Percentiles rank a stretch among this genome's conserved stretches.
Conservation (phyloP, 2,113 vertebrate species). For the Dinomys branickii region DNA sequence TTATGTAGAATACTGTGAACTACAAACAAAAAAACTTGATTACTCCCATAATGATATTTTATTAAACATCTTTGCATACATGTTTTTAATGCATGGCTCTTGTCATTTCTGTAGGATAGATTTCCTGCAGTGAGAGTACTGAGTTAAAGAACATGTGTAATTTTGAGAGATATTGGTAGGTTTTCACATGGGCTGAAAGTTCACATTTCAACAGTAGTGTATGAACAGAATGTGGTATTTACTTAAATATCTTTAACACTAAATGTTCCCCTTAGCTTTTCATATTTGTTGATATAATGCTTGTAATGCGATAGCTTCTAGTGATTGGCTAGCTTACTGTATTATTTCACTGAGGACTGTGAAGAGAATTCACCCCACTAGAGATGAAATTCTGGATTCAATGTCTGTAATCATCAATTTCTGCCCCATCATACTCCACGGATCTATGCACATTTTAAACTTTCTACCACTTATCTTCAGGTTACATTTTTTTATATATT, state of each 20-base stretch:
- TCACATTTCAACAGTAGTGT: background rate
- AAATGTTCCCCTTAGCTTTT: conserved; percentile 26
- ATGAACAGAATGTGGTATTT: background rate
- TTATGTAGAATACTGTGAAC: background rate
- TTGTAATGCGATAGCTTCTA: background rate
- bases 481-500: background rate
- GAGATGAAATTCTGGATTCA: background rate
- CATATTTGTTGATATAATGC: background rate
- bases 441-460: background rate
- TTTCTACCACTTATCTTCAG: background rate
- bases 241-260: background rate
- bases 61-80: background rate
- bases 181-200: background rate
- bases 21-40: background rate
- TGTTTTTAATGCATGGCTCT: background rate
- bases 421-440: background rate
- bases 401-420: background rate
- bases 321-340: background rate
- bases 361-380: background rate
- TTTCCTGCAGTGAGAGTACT: background rate
- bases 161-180: background rate
- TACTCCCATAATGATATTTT: background rate
- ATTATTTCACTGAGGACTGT: background rate
- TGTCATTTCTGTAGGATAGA: background rate
- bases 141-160: background rate